These are phyloP conservation scores for Coenonympha arcania DNA, from an alignment of 2,888 invertebrate genomes.

Conservation along the genomic window DNA sequence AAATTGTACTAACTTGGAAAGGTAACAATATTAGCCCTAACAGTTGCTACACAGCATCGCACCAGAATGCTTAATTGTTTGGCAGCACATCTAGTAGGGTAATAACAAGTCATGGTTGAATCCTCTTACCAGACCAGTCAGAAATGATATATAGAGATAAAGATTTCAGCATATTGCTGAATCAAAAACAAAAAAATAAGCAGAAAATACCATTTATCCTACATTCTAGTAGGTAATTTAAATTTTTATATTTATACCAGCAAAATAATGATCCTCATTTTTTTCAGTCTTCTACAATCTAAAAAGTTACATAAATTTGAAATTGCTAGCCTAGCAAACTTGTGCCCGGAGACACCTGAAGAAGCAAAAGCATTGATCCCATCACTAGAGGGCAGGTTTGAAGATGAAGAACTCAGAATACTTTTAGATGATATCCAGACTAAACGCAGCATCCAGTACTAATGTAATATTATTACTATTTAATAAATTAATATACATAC, in stretches of 20 bases:
- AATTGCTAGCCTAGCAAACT: slow-evolving; percentile 95
- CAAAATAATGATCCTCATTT: slow-evolving; percentile 12
- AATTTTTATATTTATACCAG: not conserved
- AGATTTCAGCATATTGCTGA: no score
- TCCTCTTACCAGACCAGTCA: no score
- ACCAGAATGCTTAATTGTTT: no score
- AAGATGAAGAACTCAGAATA: slow-evolving; percentile 97
- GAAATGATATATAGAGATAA: no score
- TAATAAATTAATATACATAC: no score
- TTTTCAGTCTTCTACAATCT: slow-evolving; percentile 87
- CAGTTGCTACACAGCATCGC: no score
- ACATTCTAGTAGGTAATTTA: not conserved
- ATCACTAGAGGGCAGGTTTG: slow-evolving; percentile 96
- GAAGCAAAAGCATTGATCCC: slow-evolving; percentile 98
- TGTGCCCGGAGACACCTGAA: slow-evolving; percentile 99
- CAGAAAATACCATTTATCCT: no score
- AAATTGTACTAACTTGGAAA: no score
- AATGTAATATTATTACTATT: slow-evolving; percentile 27
- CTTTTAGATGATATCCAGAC: slow-evolving; percentile 98
- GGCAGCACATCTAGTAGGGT: no score
- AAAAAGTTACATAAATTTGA: slow-evolving; percentile 99
- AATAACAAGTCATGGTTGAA: no score
- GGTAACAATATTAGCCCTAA: no score
- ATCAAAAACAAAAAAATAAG: no score
- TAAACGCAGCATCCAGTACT: slow-evolving; percentile 97